Percentiles rank a stretch among this genome's conserved stretches.
Conservation (phyloP, 2,797 vertebrate species). For the Hippocampus kuda region DNA sequence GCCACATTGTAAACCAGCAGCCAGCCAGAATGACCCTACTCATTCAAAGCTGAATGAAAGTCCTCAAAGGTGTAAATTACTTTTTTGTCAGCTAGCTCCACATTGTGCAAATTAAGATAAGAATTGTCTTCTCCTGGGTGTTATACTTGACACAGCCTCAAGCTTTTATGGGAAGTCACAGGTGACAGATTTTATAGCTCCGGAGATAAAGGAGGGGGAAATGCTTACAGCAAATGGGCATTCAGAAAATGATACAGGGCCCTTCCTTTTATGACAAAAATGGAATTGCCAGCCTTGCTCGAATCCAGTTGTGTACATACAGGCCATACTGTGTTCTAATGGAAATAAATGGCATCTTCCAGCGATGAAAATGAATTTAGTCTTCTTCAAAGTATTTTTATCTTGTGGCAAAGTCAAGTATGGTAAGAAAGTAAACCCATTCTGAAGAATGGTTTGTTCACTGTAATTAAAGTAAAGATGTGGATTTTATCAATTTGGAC, state of each 20-base stretch:
- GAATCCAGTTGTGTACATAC: neutral
- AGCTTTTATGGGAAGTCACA: constrained; percentile 35
- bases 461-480: neutral
- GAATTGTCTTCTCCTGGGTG: constrained; percentile 16
- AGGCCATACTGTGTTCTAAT: neutral
- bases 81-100: constrained; percentile 14
- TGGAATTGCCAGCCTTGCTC: neutral
- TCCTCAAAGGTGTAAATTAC: constrained; percentile 2
- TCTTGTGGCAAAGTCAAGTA: neutral
- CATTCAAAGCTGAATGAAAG: neutral
- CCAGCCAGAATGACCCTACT: neutral
- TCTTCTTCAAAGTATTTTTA: neutral
- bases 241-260: neutral
- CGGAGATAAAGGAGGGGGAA: constrained; percentile 4
- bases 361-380: neutral
- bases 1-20: neutral
- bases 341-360: neutral
- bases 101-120: constrained; percentile 28
- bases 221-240: neutral
- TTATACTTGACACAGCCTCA: constrained; percentile 12
- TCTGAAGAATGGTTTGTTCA: neutral
- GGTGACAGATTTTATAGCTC: constrained; percentile 36
- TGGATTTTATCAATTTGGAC: neutral
- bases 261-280: neutral
- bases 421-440: neutral